A percentile compares a stretch with the other conserved stretches of the same genome.
Evolutionary conservation across 2,888 invertebrate species (phyloP).

Genomic region (Pteria penguin): DNA sequence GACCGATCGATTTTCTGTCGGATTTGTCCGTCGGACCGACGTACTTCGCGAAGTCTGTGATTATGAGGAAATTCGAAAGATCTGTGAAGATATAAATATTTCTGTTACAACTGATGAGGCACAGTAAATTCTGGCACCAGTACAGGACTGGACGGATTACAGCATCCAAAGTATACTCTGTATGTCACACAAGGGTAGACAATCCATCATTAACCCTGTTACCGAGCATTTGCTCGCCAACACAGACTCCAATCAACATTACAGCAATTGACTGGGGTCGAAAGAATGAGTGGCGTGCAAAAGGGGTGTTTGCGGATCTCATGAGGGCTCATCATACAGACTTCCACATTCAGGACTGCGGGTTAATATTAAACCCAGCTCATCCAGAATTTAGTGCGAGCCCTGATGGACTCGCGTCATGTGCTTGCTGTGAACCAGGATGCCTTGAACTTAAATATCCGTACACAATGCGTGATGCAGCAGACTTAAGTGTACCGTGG

Average conservation of each 20-base stretch:
- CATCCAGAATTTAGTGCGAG: conserved; percentile 26
- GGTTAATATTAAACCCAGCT: conserved; percentile 9
- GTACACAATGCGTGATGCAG: background rate
- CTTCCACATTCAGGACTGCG: conserved; percentile 6
- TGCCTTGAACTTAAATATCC: conserved; percentile 30
- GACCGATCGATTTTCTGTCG: too few species aligned
- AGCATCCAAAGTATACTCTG: conserved; percentile 36
- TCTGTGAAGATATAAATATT: too few species aligned
- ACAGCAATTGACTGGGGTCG: conserved; percentile 27
- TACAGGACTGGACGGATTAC: conserved; percentile 41
- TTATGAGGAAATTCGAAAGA: too few species aligned
- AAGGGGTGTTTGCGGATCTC: background rate
- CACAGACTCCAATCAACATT: background rate
- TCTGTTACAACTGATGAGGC: too few species aligned
- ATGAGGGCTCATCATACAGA: conserved; percentile 10
- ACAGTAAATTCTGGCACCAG: conserved; percentile 29
- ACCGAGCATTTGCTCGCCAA: conserved; percentile 29
- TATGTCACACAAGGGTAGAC: conserved; percentile 12
- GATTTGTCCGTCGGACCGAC: too few species aligned
- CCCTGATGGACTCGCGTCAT: conserved; percentile 24
- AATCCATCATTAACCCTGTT: conserved; percentile 22
- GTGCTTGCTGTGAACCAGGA: conserved; percentile 34
- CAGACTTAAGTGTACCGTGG: background rate
- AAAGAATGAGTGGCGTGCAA: conserved; percentile 23
- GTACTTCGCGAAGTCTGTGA: too few species aligned